Conservation (phyloP, 1,140 invertebrate genomes). For the Brachionus plicatilis region DNA sequence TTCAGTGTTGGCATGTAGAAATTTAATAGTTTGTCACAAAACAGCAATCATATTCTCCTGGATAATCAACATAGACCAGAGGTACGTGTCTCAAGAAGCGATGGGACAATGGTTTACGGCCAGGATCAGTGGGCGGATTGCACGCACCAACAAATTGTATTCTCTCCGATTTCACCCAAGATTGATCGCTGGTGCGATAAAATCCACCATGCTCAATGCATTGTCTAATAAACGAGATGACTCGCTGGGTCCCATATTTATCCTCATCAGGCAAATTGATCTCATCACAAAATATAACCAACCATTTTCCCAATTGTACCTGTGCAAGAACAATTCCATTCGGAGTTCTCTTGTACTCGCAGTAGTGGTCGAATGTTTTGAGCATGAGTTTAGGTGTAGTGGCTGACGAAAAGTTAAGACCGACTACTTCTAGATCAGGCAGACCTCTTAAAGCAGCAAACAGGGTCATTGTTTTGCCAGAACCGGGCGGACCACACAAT, state of each 20-base stretch:
- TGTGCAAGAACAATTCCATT: constrained; percentile 92
- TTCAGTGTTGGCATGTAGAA: no score
- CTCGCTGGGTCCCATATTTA: constrained; percentile 92
- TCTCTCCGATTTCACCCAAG: constrained; percentile 90
- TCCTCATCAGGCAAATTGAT: constrained; percentile 99
- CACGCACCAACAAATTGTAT: constrained; percentile 99
- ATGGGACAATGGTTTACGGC: constrained; percentile 91
- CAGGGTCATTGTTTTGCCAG: constrained; percentile 99
- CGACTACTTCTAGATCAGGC: constrained; percentile 71
- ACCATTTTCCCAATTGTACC: constrained; percentile 90
- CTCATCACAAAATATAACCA: constrained; percentile 99
- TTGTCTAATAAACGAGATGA: constrained; percentile 95
- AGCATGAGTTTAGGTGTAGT: constrained; percentile 93
- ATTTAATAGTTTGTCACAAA: no score
- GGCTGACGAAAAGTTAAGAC: constrained; percentile 96
- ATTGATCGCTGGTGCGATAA: constrained; percentile 84
- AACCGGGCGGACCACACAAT: constrained; percentile 95
- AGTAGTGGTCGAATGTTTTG: constrained; percentile 99
- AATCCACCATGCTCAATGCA: constrained; percentile 83
- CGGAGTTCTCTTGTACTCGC: constrained; percentile 89
- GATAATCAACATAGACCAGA: constrained; percentile 98
- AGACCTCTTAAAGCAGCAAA: constrained; percentile 92
- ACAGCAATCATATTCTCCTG: no score
- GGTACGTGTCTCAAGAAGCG: constrained; percentile 82
- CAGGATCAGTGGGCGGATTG: constrained; percentile 98